Conservation (phyloP, 2,888 invertebrate genomes). For the Teinopalpus imperialis region DNA sequence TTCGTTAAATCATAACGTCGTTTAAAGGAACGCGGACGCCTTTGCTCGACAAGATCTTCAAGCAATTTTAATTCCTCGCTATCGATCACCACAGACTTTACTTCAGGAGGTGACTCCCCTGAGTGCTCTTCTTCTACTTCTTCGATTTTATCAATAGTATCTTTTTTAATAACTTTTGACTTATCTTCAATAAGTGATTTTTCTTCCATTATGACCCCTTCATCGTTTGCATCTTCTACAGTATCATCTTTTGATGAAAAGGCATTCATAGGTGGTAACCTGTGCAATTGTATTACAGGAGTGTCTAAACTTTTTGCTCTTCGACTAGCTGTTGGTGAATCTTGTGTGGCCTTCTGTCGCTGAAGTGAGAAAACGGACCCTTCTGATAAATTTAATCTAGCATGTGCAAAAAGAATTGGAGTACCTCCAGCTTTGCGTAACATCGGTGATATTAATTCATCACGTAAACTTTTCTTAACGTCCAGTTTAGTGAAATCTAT, state of each 20-base stretch:
- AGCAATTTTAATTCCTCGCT: conserved; percentile 80
- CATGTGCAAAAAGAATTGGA: conserved; percentile 90
- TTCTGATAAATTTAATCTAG: conserved; percentile 90
- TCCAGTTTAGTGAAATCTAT: conserved; percentile 54
- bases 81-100: conserved; percentile 78
- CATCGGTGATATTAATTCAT: conserved; percentile 86
- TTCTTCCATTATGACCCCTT: conserved; percentile 83
- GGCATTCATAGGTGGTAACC: conserved; percentile 91
- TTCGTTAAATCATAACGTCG: conserved; percentile 70
- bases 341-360: conserved; percentile 88
- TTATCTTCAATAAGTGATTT: conserved; percentile 78
- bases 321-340: conserved; percentile 88
- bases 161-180: conserved; percentile 51
- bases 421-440: conserved; percentile 88
- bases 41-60: conserved; percentile 76
- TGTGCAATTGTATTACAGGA: conserved; percentile 90
- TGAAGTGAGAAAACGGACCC: conserved; percentile 90
- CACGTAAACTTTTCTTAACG: conserved; percentile 81
- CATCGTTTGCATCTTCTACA: conserved; percentile 88
- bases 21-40: conserved; percentile 75
- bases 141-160: conserved; percentile 66
- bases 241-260: conserved; percentile 95
- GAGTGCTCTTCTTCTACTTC: conserved; percentile 80
- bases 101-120: conserved; percentile 54
- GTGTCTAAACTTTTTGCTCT: conserved; percentile 93